Conservation (phyloP, 2,888 invertebrate species). For the Torymus texanus region DNA sequence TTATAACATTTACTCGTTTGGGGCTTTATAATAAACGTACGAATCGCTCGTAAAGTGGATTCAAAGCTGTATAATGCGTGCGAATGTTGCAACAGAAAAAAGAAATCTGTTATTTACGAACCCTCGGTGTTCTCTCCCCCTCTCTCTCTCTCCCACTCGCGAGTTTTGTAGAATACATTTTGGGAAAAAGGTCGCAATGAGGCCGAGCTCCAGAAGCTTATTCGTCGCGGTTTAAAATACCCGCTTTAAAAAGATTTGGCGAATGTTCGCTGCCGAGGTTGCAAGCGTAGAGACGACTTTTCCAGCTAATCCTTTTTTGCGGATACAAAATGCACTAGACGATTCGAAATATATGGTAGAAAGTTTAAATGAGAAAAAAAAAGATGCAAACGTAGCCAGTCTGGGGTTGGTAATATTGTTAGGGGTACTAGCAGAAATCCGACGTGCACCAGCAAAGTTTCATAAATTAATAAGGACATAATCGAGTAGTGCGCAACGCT, state of each 20-base stretch:
- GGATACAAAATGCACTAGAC: not conserved
- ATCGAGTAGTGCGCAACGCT: no score
- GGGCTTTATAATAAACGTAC: no score
- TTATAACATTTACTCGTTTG: no score
- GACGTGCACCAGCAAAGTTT: not conserved
- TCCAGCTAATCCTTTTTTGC: not conserved
- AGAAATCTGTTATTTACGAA: no score
- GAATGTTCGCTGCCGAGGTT: not conserved
- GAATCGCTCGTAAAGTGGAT: no score
- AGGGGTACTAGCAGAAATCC: no score
- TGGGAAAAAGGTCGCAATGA: conserved; percentile 4
- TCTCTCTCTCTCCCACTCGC: no score
- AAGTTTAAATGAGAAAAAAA: no score
- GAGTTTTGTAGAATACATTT: not conserved
- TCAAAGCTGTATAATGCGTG: no score
- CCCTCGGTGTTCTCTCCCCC: no score
- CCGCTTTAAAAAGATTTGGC: not conserved
- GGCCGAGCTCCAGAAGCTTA: not conserved
- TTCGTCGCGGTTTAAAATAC: not conserved
- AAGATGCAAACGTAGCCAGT: not conserved
- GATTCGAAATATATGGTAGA: not conserved
- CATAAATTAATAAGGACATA: conserved; percentile 11
- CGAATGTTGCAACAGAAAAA: no score
- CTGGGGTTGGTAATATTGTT: no score
- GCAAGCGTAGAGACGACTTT: not conserved